Conservation (phyloP, 2,113 vertebrate genomes). For the Tamias sibiricus region DNA sequence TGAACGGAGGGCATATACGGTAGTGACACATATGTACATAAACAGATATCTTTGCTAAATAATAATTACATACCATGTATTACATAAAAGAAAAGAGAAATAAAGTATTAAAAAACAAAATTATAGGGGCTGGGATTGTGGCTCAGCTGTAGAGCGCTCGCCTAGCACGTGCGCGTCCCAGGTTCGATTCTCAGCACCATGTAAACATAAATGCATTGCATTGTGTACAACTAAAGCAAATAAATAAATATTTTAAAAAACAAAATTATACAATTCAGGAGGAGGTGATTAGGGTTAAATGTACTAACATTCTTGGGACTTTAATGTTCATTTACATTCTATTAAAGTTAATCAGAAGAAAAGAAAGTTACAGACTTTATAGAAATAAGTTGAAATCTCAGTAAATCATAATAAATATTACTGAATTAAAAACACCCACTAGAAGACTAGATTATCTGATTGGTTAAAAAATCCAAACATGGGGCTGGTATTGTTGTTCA, state of each 20-base stretch:
- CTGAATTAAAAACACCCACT: background rate
- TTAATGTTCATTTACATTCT: background rate
- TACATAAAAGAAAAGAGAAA: background rate
- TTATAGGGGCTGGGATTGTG: too few species aligned
- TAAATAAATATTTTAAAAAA: too few species aligned
- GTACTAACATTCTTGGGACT: background rate
- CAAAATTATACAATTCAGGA: background rate
- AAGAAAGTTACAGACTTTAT: background rate
- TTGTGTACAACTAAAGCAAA: too few species aligned
- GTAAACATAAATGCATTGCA: too few species aligned
- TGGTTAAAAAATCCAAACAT: background rate
- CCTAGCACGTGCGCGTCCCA: too few species aligned
- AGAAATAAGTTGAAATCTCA: constrained; percentile 3
- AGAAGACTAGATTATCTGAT: background rate
- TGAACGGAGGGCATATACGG: background rate
- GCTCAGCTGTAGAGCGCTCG: too few species aligned
- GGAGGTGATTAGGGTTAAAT: background rate
- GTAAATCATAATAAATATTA: background rate
- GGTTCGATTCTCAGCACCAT: too few species aligned
- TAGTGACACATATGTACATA: background rate
- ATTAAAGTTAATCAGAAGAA: background rate
- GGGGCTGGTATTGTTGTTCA: too few species aligned
- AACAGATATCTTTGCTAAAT: background rate
- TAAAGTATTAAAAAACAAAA: background rate
- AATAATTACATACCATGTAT: background rate